Conservation (phyloP, 2,888 invertebrate species). For the Spilosoma lubricipeda region DNA sequence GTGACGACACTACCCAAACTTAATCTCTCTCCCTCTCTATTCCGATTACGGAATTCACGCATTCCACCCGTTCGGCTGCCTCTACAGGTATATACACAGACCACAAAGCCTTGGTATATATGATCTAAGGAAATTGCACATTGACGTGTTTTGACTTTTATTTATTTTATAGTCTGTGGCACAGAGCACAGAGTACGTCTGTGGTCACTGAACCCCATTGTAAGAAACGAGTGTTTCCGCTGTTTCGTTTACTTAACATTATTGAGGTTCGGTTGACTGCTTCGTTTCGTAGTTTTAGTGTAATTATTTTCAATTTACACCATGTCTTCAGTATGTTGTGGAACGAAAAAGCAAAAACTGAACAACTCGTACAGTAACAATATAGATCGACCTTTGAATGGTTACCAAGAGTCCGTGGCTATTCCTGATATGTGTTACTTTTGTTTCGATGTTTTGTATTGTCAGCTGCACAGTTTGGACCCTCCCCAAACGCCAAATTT, state of each 20-base stretch:
- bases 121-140: too few relatives aligned
- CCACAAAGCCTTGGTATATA: too few relatives aligned
- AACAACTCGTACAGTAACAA: conserved; percentile 88
- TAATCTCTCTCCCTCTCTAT: too few relatives aligned
- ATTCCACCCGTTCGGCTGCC: too few relatives aligned
- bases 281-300: conserved; percentile 54
- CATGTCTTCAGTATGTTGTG: conserved; percentile 97
- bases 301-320: conserved; percentile 59
- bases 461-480: conserved; percentile 96
- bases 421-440: conserved; percentile 99
- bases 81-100: too few relatives aligned
- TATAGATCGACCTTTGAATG: conserved; percentile 87
- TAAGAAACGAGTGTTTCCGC: conserved; percentile 59
- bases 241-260: conserved; percentile 65
- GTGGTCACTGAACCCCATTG: conserved; percentile 42
- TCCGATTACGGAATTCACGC: too few relatives aligned
- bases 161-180: conserved; percentile 4
- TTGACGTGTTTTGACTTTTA: conserved; percentile 13
- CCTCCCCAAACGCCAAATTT: conserved; percentile 96
- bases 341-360: conserved; percentile 96
- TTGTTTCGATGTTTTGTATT: conserved; percentile 99
- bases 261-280: conserved; percentile 61
- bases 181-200: too few relatives aligned
- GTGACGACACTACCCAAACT: too few relatives aligned
- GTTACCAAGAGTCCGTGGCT: conserved; percentile 88